phyloP scores from a whole-genome alignment of 2,888 invertebrate genomes.

The Nasonovia ribisnigri region DNA sequence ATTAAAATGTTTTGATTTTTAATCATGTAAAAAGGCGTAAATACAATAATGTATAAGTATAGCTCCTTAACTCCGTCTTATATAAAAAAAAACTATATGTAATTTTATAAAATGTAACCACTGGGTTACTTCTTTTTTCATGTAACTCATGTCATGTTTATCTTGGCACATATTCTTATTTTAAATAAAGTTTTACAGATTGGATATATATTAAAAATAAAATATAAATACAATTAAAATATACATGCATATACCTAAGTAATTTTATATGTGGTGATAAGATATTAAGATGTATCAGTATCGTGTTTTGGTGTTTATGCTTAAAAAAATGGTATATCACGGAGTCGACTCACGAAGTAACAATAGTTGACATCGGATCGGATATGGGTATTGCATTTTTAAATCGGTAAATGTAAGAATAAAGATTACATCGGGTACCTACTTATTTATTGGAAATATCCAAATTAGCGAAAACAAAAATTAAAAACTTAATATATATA shows the following conservation, averaged over 20 bases:
- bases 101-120: neutral
- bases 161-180: no score
- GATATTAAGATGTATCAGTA: neutral
- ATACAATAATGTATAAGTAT: neutral
- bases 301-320: no score
- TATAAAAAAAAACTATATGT: neutral
- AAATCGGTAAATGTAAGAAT: neutral
- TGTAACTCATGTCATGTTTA: no score
- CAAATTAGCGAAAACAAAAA: neutral
- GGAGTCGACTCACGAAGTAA: no score
- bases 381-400: neutral
- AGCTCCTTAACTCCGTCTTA: neutral
- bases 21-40: neutral
- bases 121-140: no score
- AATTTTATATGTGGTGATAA: neutral
- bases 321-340: no score
- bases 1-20: neutral
- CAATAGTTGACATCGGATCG: neutral
- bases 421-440: neutral
- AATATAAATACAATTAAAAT: no score
- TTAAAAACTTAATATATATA: neutral
- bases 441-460: neutral
- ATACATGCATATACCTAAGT: no score
- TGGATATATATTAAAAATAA: no score
- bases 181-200: no score